phyloP scores from a whole-genome alignment of 2,113 vertebrate genomes.

The Melanostigma gelatinosum region DNA sequence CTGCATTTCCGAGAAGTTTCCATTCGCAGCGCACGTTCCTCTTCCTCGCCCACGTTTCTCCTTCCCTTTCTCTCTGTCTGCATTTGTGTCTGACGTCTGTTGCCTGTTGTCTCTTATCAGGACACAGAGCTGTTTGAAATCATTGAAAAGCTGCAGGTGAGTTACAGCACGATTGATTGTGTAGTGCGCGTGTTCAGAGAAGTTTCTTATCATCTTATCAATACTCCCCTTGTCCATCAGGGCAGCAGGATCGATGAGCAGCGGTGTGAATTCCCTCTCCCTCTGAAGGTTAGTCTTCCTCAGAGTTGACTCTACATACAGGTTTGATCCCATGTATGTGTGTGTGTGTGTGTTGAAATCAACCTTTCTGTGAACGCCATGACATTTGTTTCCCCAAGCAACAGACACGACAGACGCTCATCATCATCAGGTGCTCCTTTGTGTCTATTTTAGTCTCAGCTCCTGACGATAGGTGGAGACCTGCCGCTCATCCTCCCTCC shows the following conservation, averaged over 20 bases:
- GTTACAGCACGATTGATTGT: slow-evolving; percentile 33
- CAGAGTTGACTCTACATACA: not conserved
- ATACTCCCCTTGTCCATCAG: slow-evolving; percentile 73
- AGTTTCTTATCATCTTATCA: slow-evolving; percentile 35
- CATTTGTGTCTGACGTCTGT: not conserved
- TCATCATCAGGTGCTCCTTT: slow-evolving; percentile 26
- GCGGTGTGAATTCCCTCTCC: slow-evolving; percentile 88
- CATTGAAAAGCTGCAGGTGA: slow-evolving; percentile 88
- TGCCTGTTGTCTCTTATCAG: slow-evolving; percentile 71
- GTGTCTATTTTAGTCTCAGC: slow-evolving; percentile 73
- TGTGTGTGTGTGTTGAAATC: slow-evolving; percentile 7
- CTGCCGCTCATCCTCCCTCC: slow-evolving; percentile 88
- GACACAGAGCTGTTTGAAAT: slow-evolving; percentile 92
- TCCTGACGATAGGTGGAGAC: slow-evolving; percentile 84
- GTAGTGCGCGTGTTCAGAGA: slow-evolving; percentile 13
- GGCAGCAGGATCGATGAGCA: slow-evolving; percentile 90
- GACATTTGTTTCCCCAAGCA: slow-evolving; percentile 41
- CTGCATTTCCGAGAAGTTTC: slow-evolving; percentile 33
- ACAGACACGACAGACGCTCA: slow-evolving; percentile 3
- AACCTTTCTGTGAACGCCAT: slow-evolving; percentile 31
- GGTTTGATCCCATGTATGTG: not conserved
- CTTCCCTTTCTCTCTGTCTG: slow-evolving; percentile 41
- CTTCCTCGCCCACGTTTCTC: slow-evolving; percentile 22
- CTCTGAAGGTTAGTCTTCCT: slow-evolving; percentile 84
- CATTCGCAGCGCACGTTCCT: slow-evolving; percentile 47